Base-by-base conservation (phyloP, 1,140 invertebrate species). In the Rhynchophorus ferrugineus region DNA sequence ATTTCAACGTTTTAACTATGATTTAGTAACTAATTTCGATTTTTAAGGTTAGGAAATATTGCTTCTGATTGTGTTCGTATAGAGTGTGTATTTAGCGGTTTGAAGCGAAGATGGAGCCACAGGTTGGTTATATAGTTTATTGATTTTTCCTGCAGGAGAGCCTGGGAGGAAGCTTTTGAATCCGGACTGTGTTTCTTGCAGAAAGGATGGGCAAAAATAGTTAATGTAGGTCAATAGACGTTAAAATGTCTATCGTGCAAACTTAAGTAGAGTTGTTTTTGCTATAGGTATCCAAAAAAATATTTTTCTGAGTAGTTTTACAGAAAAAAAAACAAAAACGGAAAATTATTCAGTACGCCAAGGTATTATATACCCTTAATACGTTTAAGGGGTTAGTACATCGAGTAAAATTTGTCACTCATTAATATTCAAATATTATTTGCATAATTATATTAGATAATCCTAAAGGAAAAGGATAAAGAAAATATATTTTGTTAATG, bases 41-140 rank as follows among this genome's bases (percentile, higher is more conserved):
- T 39, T 36, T 3, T 49, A 49, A 49, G 48, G 48, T 49, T 49
- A 49, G 48, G 35, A 42, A 42, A 42, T 49, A 49, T 49, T 49
- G 48, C 48, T 49, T 49, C 17, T 49, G 38, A 42, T 49, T 49
- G 24, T 49, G 14, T 43, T 8, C 3, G 39, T 37, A 39, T 37
- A 11, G 43, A 49, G 19, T 33, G 17, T 11, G n/a, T 19, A 21
- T 41, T 49, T 18, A 24, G 2, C 14, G 24, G n/a, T 21, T 2
- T 16, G 2, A 3, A 33, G 13, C 17, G 13, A 9, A 49, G 48
- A 49, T 49, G 48, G 48, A 49, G 48, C 48, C 48, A 49, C 48
- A 49, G 37, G 48, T 49, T 49, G 17, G 22, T 36, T 20, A 19
- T 49, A 34, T 38, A n/a, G 39, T 34, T 33, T 41, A 49, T 49